A percentile compares a stretch with the other conserved stretches of the same genome.
Evolutionary conservation across 2,113 vertebrate species (phyloP).

Genomic region (Sialia sialis): DNA sequence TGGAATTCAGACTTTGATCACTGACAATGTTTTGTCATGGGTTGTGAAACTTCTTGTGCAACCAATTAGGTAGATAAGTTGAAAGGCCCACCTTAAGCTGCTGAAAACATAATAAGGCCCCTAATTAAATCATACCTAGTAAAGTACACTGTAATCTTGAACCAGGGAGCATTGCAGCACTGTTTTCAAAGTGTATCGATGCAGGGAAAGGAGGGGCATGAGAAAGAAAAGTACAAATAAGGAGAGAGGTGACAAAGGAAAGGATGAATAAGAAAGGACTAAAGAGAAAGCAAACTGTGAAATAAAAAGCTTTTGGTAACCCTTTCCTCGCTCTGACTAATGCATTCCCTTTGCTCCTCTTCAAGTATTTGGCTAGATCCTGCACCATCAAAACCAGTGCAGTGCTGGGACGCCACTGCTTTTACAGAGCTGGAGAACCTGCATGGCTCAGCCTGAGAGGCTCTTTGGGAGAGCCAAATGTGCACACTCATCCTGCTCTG

Average conservation of each 20-base stretch:
- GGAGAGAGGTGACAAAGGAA: constrained; percentile 56
- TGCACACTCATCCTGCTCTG: neutral
- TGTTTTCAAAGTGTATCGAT: constrained; percentile 72
- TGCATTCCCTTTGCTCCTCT: neutral
- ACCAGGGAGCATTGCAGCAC: constrained; percentile 73
- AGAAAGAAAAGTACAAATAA: constrained; percentile 62
- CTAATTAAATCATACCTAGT: constrained; percentile 84
- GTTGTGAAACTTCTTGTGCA: constrained; percentile 83
- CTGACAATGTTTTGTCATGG: constrained; percentile 85
- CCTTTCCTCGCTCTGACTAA: constrained; percentile 50
- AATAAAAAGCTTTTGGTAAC: constrained; percentile 51
- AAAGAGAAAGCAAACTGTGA: constrained; percentile 23
- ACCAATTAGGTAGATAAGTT: constrained; percentile 86
- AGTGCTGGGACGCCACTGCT: neutral
- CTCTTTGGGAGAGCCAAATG: neutral
- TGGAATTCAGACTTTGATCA: constrained; percentile 85
- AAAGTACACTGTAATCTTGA: constrained; percentile 80
- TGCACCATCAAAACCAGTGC: neutral
- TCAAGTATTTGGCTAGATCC: neutral
- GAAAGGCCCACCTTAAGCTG: constrained; percentile 83
- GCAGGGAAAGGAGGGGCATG: constrained; percentile 66
- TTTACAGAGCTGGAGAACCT: neutral
- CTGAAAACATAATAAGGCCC: constrained; percentile 84
- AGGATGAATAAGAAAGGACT: constrained; percentile 64
- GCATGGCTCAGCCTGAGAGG: neutral